Percentiles rank a stretch among this genome's conserved stretches.
Evolutionary conservation across 2,888 invertebrate species (phyloP).

Genomic region (Megaustenia siamemsis): DNA sequence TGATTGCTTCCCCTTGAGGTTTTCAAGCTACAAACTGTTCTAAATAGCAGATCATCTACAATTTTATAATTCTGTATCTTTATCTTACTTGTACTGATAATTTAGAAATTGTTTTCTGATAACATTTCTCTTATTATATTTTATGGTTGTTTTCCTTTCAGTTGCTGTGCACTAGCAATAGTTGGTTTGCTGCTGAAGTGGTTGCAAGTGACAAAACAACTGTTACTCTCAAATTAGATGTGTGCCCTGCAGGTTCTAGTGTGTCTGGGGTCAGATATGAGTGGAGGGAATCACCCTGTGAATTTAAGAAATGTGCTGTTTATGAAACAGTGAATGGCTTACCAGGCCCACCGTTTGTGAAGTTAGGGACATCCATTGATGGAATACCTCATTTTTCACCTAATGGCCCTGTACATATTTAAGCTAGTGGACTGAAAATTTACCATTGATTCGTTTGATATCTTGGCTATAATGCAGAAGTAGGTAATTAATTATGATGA

Average conservation of each 20-base stretch:
- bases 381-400: not conserved
- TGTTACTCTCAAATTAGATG: slow-evolving; percentile 59
- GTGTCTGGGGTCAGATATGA: slow-evolving; percentile 65
- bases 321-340: slow-evolving; percentile 62
- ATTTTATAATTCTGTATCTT: no score
- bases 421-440: not conserved
- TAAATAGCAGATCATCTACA: no score
- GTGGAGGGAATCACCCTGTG: slow-evolving; percentile 69
- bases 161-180: slow-evolving; percentile 1
- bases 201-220: slow-evolving; percentile 26
- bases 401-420: slow-evolving; percentile 4
- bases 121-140: not conserved
- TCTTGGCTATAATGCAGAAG: not conserved
- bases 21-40: no score
- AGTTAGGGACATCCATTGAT: not conserved
- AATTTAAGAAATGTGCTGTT: slow-evolving; percentile 65
- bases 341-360: slow-evolving; percentile 64
- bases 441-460: not conserved
- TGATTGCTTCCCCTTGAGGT: no score
- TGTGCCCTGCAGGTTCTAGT: slow-evolving; percentile 58
- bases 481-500: not conserved
- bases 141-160: not conserved
- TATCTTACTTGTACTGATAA: not conserved
- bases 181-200: slow-evolving; percentile 9
- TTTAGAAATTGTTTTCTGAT: not conserved